phyloP scores from a whole-genome alignment of 92 coral and sea anemone species.

The Paragorgia papillata region DNA sequence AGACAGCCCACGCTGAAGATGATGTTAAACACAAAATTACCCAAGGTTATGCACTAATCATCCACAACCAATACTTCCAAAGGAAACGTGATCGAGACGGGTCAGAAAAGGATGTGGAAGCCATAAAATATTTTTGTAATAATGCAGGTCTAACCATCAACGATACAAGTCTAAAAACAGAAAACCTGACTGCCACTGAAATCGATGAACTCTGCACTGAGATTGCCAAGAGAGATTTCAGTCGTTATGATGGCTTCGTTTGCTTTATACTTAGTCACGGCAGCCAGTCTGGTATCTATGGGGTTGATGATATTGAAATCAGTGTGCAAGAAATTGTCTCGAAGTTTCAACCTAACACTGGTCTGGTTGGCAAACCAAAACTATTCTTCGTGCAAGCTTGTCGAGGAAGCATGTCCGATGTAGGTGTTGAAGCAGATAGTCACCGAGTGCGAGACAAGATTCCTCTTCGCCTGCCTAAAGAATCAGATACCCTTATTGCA shows the following conservation, averaged over 20 bases:
- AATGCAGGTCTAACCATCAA: slow-evolving; percentile 60
- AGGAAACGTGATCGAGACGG: slow-evolving; percentile 65
- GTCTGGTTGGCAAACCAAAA: slow-evolving; percentile 81
- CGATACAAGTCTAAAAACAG: neutral
- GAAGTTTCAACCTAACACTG: slow-evolving; percentile 64
- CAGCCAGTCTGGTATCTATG: slow-evolving; percentile 66
- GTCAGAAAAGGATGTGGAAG: slow-evolving; percentile 67
- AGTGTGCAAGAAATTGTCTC: slow-evolving; percentile 75
- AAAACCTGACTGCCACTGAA: slow-evolving; percentile 55
- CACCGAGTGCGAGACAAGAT: slow-evolving; percentile 47
- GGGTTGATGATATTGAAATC: slow-evolving; percentile 67
- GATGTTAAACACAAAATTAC: slow-evolving; percentile 29
- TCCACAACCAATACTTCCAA: slow-evolving; percentile 70
- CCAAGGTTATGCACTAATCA: slow-evolving; percentile 74
- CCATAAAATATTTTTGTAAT: slow-evolving; percentile 61
- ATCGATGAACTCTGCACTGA: slow-evolving; percentile 58
- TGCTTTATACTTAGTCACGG: slow-evolving; percentile 94
- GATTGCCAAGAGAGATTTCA: slow-evolving; percentile 70
- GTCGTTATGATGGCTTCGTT: slow-evolving; percentile 74
- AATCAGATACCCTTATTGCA: slow-evolving; percentile 83
- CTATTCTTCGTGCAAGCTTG: slow-evolving; percentile 90
- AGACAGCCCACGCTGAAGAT: no score
- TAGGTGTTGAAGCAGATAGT: slow-evolving; percentile 72
- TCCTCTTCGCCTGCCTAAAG: slow-evolving; percentile 68
- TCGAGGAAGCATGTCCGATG: slow-evolving; percentile 66